Evolutionary conservation across 2,113 vertebrate genomes (phyloP).

Genomic region (Ameiurus melas): DNA sequence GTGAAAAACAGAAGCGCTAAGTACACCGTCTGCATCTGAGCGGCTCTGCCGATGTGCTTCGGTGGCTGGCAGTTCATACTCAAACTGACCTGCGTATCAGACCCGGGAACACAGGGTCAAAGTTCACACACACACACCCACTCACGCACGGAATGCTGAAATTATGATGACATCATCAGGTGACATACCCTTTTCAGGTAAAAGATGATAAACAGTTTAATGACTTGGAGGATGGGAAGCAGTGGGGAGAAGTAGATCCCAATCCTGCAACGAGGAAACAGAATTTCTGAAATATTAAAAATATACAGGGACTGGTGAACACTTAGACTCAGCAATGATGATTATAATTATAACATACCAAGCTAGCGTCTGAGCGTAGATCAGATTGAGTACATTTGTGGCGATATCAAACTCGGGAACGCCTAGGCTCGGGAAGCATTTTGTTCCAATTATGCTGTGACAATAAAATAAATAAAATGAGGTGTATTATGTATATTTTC

Average conservation of each 20-base stretch:
- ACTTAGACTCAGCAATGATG: not conserved
- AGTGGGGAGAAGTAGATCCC: constrained; percentile 93
- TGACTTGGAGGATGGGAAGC: constrained; percentile 87
- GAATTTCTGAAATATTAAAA: not conserved
- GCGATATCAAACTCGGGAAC: constrained; percentile 91
- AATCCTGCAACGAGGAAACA: constrained; percentile 75
- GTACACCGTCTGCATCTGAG: constrained; percentile 90
- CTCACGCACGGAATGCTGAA: not conserved
- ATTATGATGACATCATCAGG: not conserved
- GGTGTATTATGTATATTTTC: not conserved
- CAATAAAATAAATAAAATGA: not conserved
- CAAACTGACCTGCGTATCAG: constrained; percentile 79
- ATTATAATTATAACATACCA: constrained; percentile 73
- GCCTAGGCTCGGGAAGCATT: constrained; percentile 68
- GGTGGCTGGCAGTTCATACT: constrained; percentile 91
- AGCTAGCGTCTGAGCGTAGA: constrained; percentile 89
- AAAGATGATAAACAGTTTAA: constrained; percentile 85
- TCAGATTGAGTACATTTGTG: constrained; percentile 89
- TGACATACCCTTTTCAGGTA: constrained; percentile 87
- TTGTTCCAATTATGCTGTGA: constrained; percentile 83
- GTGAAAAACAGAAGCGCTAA: constrained; percentile 89
- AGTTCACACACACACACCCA: constrained; percentile 27
- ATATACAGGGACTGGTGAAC: not conserved
- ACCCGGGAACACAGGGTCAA: not conserved
- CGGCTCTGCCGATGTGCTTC: constrained; percentile 80